phyloP scores from a whole-genome alignment of 1,140 invertebrate species.

The Bactericera cockerelli region DNA sequence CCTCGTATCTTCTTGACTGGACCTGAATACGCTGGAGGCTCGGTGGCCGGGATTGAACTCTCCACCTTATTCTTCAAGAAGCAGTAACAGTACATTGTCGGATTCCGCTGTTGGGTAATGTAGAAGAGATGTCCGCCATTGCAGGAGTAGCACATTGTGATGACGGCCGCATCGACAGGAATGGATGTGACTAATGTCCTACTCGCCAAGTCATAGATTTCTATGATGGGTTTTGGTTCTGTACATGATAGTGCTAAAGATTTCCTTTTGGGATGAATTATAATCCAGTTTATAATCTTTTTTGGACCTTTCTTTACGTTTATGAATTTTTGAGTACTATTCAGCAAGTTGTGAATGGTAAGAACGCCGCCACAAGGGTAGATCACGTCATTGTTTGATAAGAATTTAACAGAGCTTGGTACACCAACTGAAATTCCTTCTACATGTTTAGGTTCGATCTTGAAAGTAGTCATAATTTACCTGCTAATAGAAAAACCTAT shows the following conservation, averaged over 20 bases:
- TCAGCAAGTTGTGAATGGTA: neutral
- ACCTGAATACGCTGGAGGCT: conserved; percentile 37
- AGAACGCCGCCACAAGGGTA: neutral
- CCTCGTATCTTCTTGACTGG: conserved; percentile 40
- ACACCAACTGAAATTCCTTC: neutral
- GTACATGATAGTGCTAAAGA: neutral
- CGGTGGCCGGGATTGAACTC: conserved; percentile 50
- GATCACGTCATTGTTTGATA: neutral
- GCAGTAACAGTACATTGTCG: conserved; percentile 60
- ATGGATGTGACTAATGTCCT: conserved; percentile 44
- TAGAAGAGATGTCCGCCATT: conserved; percentile 63
- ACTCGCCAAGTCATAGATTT: conserved; percentile 46
- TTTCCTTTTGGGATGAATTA: neutral
- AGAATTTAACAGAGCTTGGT: neutral
- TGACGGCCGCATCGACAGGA: conserved; percentile 39
- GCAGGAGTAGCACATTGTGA: conserved; percentile 55
- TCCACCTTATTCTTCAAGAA: conserved; percentile 73
- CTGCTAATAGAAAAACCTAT: too few species aligned
- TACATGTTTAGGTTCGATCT: neutral
- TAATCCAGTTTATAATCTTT: neutral
- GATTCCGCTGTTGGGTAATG: conserved; percentile 62
- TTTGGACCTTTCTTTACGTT: neutral
- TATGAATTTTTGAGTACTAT: neutral
- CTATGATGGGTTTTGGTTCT: conserved; percentile 35
- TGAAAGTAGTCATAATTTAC: neutral